These are phyloP conservation scores for Conchocele bisecta DNA, from an alignment of 2,888 invertebrate genomes.

Conservation along the genomic window DNA sequence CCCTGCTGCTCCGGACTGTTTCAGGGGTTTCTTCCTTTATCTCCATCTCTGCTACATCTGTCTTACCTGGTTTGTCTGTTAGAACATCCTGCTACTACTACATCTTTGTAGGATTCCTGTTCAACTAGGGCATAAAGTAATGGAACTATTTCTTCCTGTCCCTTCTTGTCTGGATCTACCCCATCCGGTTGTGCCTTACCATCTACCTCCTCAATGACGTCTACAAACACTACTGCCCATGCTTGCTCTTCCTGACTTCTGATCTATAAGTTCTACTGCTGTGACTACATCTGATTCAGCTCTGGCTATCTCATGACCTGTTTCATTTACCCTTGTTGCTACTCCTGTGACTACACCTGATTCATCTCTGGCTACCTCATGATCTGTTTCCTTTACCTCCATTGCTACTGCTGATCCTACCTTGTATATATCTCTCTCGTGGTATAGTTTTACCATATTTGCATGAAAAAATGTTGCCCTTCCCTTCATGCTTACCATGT, in stretches of 20 bases:
- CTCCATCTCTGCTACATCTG: slow-evolving; percentile 11
- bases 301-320: too few relatives aligned
- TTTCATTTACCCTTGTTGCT: too few relatives aligned
- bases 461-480: slow-evolving; percentile 1
- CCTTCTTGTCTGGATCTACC: background rate
- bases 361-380: too few relatives aligned
- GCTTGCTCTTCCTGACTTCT: too few relatives aligned
- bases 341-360: too few relatives aligned
- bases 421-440: too few relatives aligned
- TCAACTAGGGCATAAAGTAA: background rate
- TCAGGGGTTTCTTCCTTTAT: slow-evolving; percentile 12
- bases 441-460: slow-evolving; percentile 13
- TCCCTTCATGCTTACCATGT: background rate
- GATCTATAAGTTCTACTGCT: too few relatives aligned
- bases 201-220: background rate
- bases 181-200: background rate
- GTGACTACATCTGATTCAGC: too few relatives aligned
- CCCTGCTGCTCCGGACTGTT: slow-evolving; percentile 3
- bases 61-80: slow-evolving; percentile 32
- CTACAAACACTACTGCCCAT: too few relatives aligned
- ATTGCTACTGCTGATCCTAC: too few relatives aligned
- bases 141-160: background rate
- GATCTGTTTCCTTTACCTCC: too few relatives aligned
- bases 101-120: slow-evolving; percentile 8
- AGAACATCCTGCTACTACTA: slow-evolving; percentile 17